Percentiles rank a stretch among this genome's conserved stretches.
Conservation (phyloP, 2,797 vertebrate species). For the Darevskia mixta region DNA sequence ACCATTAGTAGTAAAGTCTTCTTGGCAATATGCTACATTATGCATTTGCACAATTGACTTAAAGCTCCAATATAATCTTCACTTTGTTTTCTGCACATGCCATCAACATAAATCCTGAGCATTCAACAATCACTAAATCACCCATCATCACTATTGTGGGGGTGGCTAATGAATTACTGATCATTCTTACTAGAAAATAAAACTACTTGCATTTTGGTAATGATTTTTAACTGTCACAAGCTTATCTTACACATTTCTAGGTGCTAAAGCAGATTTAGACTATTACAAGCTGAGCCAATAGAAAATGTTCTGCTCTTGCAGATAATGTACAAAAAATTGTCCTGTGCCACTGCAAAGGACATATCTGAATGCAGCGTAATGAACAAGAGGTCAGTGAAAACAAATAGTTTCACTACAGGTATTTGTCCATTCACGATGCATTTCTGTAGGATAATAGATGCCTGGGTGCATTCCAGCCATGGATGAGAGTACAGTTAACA, state of each 20-base stretch:
- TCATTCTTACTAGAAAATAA: slow-evolving; percentile 52
- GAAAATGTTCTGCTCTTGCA: slow-evolving; percentile 48
- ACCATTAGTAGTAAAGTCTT: slow-evolving; percentile 51
- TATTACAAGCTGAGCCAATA: slow-evolving; percentile 35
- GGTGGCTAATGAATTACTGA: slow-evolving; percentile 35
- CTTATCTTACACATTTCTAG: slow-evolving; percentile 43
- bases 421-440: not conserved
- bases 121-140: slow-evolving; percentile 51
- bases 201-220: slow-evolving; percentile 54
- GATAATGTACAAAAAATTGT: slow-evolving; percentile 42
- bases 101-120: slow-evolving; percentile 46
- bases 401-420: slow-evolving; percentile 36
- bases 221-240: slow-evolving; percentile 39
- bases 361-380: not conserved
- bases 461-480: slow-evolving; percentile 30
- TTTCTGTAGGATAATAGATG: slow-evolving; percentile 29
- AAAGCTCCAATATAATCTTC: slow-evolving; percentile 59
- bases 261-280: slow-evolving; percentile 51
- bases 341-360: slow-evolving; percentile 48
- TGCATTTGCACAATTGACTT: slow-evolving; percentile 56
- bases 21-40: slow-evolving; percentile 49
- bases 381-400: slow-evolving; percentile 41
- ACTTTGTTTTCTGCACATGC: slow-evolving; percentile 49
- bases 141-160: slow-evolving; percentile 44
- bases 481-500: not conserved